Base-by-base conservation (phyloP, 1,140 invertebrate genomes). In the Zaprionus inermis region DNA sequence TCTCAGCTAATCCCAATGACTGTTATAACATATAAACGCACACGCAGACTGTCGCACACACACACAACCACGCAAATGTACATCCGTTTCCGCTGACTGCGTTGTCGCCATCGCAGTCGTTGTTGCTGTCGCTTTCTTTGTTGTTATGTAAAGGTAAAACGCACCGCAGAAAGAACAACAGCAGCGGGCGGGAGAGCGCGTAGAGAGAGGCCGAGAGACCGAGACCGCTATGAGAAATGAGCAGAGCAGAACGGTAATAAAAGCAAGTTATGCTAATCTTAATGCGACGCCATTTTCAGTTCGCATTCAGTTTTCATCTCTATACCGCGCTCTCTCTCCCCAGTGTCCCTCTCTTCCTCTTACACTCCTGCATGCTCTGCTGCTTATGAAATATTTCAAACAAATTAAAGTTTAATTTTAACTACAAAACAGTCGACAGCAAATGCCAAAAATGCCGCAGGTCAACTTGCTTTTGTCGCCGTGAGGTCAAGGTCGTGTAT, bases 211-310 rank as follows among this genome's bases (percentile, higher is more conserved):
- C n/a, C 5, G 38, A 44, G n/a, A 44, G 16, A 18, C 6, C 16
- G 34, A 36, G 24, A 41, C 34, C 16, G 46, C 38, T 7, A 44
- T 16, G 38, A 44, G 38, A 44, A 44, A 44, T 44, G 18, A 71
- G 46, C 59, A 38, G 51, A 55, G 41, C 41, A 57, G 32, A 52
- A 38, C 38, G 57, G 68, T 64, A 66, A 72, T 72, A 72, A 76
- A 78, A 85, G 69, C 78, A 76, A 78, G 72, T 86, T 86, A 82
- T 86, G 82, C 79, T 82, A 88, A 88, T 82, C 79, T 82, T 74
- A 79, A 79, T 82, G 73, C 56, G 61, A 54, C 49, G 61, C 61
- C 60, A 76, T 72, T 72, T 72, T 66, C 68, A 72, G 73, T 61
- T 76, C 46, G 46, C 68, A 66, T 56, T 54, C 55, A 59, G 70